Conservation (phyloP, 2,888 invertebrate species). For the Scrobipalpa atriplicella region DNA sequence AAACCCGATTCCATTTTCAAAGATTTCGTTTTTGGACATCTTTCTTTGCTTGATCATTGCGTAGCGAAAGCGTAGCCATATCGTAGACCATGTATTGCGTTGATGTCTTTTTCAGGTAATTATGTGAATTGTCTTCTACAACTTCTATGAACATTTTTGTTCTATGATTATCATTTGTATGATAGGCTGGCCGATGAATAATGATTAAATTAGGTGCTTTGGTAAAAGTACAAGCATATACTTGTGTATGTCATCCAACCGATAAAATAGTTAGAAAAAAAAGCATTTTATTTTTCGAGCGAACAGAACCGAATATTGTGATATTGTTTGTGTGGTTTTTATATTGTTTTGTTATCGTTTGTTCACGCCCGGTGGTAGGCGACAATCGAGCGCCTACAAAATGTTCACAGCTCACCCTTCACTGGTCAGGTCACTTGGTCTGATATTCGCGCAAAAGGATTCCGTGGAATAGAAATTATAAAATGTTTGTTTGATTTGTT, state of each 20-base stretch:
- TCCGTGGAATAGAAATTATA: constrained; percentile 9
- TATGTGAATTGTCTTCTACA: too few species aligned
- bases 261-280: neutral
- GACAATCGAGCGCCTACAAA: constrained; percentile 44
- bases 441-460: constrained; percentile 29
- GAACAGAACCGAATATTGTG: neutral
- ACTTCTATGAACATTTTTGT: too few species aligned
- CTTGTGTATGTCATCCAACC: neutral
- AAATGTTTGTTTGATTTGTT: constrained; percentile 13
- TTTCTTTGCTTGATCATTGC: neutral
- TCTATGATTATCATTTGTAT: too few species aligned
- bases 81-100: constrained; percentile 16
- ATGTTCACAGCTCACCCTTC: constrained; percentile 30
- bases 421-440: constrained; percentile 37
- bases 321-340: constrained; percentile 29
- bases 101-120: constrained; percentile 5
- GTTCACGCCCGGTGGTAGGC: constrained; percentile 50
- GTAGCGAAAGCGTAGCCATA: neutral
- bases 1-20: too few species aligned
- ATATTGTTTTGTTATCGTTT: constrained; percentile 46
- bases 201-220: too few species aligned
- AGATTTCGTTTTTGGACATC: too few species aligned
- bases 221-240: too few species aligned
- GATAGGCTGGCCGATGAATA: too few species aligned
- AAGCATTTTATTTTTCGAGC: neutral